A percentile compares a stretch with the other conserved stretches of the same genome.
These are phyloP conservation scores for Castor canadensis DNA, from an alignment of 2,113 vertebrate species.

Conservation along the genomic window DNA sequence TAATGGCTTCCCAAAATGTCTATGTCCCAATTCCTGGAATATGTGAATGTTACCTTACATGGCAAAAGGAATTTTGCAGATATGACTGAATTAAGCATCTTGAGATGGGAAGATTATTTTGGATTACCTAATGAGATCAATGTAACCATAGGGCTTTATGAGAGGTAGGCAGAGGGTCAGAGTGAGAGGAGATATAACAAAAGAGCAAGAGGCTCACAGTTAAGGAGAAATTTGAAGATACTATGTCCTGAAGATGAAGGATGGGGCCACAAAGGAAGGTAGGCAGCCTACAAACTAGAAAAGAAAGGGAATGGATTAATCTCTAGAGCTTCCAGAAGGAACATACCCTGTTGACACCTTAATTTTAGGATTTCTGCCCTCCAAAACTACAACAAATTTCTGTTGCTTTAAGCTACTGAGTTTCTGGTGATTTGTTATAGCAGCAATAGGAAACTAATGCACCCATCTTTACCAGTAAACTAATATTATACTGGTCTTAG, in stretches of 20 bases:
- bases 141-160: neutral
- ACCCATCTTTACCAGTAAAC: neutral
- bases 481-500: neutral
- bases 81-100: neutral
- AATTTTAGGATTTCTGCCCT: neutral
- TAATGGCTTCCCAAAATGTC: neutral
- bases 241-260: neutral
- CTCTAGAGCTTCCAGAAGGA: neutral
- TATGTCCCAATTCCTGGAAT: neutral
- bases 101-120: neutral
- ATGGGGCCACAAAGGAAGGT: neutral
- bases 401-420: neutral
- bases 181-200: neutral
- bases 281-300: neutral
- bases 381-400: neutral
- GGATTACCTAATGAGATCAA: neutral
- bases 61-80: neutral
- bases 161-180: neutral
- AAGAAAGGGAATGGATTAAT: neutral
- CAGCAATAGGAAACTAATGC: neutral
- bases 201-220: neutral
- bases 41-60: neutral
- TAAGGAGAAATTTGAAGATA: neutral
- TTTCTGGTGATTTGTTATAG: neutral
- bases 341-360: neutral